These are phyloP conservation scores for Hydroisotoma schaefferi DNA, from an alignment of 2,888 invertebrate genomes.

Conservation along the genomic window DNA sequence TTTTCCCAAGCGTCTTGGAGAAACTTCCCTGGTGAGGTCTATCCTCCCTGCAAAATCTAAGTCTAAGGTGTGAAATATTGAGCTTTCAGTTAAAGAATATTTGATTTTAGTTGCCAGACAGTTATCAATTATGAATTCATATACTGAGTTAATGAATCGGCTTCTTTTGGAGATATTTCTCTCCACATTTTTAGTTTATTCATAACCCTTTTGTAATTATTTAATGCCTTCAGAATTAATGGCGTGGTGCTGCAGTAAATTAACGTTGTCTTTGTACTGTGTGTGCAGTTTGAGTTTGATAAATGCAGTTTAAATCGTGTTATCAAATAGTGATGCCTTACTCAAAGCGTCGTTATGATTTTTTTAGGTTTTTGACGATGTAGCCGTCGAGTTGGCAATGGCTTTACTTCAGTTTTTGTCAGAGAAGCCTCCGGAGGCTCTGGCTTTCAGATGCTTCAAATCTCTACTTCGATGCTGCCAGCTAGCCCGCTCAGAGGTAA, in stretches of 20 bases:
- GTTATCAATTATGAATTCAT: background rate
- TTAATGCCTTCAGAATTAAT: background rate
- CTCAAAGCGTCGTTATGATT: background rate
- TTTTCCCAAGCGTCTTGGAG: constrained; percentile 43
- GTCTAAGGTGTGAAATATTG: constrained; percentile 40
- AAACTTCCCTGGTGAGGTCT: constrained; percentile 40
- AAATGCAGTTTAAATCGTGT: background rate
- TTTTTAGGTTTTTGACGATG: constrained; percentile 83
- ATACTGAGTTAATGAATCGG: background rate
- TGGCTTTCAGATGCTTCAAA: constrained; percentile 69
- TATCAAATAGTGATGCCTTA: background rate
- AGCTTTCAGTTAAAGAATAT: background rate
- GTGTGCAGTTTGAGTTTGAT: background rate
- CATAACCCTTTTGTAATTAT: background rate
- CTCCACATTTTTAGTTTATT: too few species aligned
- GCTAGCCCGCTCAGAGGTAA: constrained; percentile 64
- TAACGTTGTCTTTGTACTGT: background rate
- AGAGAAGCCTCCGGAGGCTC: constrained; percentile 62
- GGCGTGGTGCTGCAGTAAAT: too few species aligned
- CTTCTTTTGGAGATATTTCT: too few species aligned
- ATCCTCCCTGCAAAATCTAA: constrained; percentile 47
- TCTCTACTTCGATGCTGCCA: constrained; percentile 70
- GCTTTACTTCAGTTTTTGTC: constrained; percentile 85
- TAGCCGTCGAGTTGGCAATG: constrained; percentile 86
- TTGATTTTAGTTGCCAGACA: constrained; percentile 3